A percentile compares a stretch with the other conserved stretches of the same genome.
Evolutionary conservation across 2,113 vertebrate species (phyloP).

Genomic region (Patagioenas fasciata): DNA sequence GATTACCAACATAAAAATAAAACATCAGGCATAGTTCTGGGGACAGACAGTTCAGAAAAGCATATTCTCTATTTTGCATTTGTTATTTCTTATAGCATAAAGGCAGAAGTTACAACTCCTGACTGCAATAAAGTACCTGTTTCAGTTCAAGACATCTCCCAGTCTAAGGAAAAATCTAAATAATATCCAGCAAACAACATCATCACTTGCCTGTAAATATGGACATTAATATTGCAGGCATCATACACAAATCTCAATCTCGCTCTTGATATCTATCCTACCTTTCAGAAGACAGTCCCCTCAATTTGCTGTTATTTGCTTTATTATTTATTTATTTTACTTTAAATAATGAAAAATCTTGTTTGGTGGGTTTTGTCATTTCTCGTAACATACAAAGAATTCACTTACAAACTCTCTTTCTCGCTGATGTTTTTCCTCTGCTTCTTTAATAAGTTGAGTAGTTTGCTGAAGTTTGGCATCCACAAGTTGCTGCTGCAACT

Average conservation of each 20-base stretch:
- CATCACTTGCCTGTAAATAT: background rate
- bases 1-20: background rate
- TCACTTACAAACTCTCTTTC: conserved; percentile 95
- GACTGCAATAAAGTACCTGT: background rate
- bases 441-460: conserved; percentile 94
- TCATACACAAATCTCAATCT: background rate
- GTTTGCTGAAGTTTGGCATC: conserved; percentile 97
- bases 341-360: background rate
- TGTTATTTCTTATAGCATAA: background rate
- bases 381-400: background rate
- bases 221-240: background rate
- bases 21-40: background rate
- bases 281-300: background rate
- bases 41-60: background rate
- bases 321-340: background rate
- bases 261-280: background rate
- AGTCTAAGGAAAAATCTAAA: background rate
- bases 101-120: background rate
- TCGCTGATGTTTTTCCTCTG: conserved; percentile 93
- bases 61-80: background rate
- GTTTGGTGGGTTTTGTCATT: background rate
- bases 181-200: background rate
- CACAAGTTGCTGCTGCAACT: conserved; percentile 95
- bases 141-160: background rate
- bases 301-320: background rate